Base-by-base conservation (phyloP, 2,888 invertebrate genomes). In the Tridacna gigas region DNA sequence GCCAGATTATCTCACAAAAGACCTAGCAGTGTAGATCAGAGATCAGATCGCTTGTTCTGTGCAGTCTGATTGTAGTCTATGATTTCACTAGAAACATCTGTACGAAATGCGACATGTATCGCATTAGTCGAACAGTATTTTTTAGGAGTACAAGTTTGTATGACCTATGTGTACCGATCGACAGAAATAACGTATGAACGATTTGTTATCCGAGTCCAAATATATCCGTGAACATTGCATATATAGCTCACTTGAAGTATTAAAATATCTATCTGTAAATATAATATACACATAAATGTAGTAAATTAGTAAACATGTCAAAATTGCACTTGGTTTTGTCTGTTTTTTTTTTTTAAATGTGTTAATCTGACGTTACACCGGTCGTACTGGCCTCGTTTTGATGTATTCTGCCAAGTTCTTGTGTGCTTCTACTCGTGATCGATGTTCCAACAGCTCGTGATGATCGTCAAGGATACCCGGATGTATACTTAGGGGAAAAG, bases 381-480 rank as follows among this genome's bases (percentile, higher is more conserved):
- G 83, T 22, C 88, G 79, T 0, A 71, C 61, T 7, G 88, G 88
- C 71, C 88, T 77, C 74, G 74, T 86, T 74, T 77, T 82, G 51
- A 88, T 88, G 60, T 88, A 88, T 20, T 88, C 86, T 4, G 83
- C 83, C n/a, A 88, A 80, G n/a, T 79, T 80, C 66, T 66, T 79
- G 26, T 88, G 79, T 22, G 79, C 82, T 73, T 86, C 82, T 25
- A 88, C 74, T 63, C 79, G 66, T 22, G 73, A 48, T 51, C 88
- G 65, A 80, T 88, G 88, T 20, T 83, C 86, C 63, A 80, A 82
- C 15, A 88, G 56, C 65, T 86, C 88, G 0, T 67, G 67, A 45
- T 88, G 88, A 20, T 82, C 88, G 73, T 88, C 86, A 7, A 88
- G 74, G 4, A 86, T 77, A 66, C 83, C 86, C 63, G 83, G 88